These are phyloP conservation scores for Cylindroiulus punctatus DNA, from an alignment of 2,888 invertebrate species.

Conservation along the genomic window DNA sequence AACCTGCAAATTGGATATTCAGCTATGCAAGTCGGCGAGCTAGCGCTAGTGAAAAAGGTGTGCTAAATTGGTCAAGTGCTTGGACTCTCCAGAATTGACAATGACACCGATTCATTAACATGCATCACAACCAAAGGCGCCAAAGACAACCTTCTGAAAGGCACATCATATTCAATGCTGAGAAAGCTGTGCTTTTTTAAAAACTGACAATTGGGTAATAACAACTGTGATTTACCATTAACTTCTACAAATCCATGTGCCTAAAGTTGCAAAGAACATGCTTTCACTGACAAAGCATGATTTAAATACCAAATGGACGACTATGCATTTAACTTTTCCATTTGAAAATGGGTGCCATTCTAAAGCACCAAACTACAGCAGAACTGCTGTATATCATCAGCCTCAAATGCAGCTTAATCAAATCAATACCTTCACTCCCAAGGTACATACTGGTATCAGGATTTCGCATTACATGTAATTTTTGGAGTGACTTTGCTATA, in stretches of 20 bases:
- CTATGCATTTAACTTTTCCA: not conserved
- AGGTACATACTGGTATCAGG: too few species aligned
- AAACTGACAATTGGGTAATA: not conserved
- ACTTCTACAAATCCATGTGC: not conserved
- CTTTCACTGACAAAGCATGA: not conserved
- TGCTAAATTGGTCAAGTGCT: conserved; percentile 21
- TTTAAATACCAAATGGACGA: not conserved
- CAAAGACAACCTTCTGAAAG: not conserved
- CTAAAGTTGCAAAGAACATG: not conserved
- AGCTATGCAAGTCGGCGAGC: not conserved
- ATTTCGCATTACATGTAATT: too few species aligned
- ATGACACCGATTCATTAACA: conserved; percentile 38
- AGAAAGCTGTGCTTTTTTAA: not conserved
- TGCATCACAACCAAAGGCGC: conserved; percentile 19
- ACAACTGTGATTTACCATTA: not conserved
- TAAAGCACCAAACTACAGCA: too few species aligned
- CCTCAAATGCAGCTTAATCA: too few species aligned
- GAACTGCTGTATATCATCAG: too few species aligned
- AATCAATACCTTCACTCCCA: too few species aligned
- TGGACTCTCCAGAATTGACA: conserved; percentile 1
- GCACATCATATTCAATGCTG: not conserved
- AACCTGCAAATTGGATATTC: conserved; percentile 22
- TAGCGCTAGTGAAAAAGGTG: not conserved
- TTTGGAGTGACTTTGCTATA: too few species aligned
- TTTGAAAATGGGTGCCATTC: not conserved